Base-by-base conservation (phyloP, 2,113 vertebrate species). In the Seriola aureovittata region DNA sequence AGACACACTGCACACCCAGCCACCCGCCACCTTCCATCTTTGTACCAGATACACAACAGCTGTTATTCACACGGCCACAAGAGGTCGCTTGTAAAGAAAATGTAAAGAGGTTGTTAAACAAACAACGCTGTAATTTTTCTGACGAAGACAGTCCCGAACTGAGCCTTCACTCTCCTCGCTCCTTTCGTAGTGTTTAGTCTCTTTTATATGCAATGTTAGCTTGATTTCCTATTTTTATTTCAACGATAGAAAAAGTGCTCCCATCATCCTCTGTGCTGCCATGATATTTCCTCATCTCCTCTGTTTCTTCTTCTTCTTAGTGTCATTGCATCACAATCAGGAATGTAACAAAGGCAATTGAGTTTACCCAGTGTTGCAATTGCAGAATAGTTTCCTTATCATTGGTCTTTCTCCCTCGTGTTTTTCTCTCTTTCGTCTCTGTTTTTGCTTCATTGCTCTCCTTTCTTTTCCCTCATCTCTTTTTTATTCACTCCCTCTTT, bases 371-470 rank as follows among this genome's bases (percentile, higher is more conserved):
- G 4, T 21, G 1, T 9, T 55, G 23, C 66, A 25, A 32, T 8
- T 11, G 38, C 0, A 63, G 19, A 68, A 34, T 38, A 8, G 1
- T 42, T 78, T 69, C 42, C 36, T 46, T 74, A 16, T 65, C 2
- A 21, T 48, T 54, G 16, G 10, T 62, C 40, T 77, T 78, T 55
- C 36, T 78, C n/a, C 25, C 4, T 1, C 34, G 34, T 40, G 34
- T 60, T 64, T 57, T 44, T 70, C 54, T 36, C 23, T 75, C 17
- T 80, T 63, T 50, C 5, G 1, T 75, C 32, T 85, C n/a, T 63
- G n/a, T 84, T 78, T 82, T 29, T 71, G 52, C 71, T 79, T 76
- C 46, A 48, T 12, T 64, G 46, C 14, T 79, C 79, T 63, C 12
- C 14, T 75, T 34, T 71, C 17, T 19, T 81, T 55, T 25, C 29